Conservation (phyloP, 2,113 vertebrate genomes). For the Dinomys branickii region DNA sequence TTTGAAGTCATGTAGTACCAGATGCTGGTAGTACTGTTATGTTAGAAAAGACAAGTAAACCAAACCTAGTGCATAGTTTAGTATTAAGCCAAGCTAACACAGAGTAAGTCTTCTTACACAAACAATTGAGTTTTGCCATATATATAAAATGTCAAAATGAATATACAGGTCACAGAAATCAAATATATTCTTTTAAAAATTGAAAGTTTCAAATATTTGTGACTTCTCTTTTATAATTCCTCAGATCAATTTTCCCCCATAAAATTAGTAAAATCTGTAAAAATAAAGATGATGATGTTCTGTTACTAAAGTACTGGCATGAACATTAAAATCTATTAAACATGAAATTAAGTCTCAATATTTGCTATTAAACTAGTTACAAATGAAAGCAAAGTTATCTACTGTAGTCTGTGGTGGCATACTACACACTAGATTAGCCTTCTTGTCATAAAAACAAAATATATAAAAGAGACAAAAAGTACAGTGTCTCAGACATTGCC, state of each 20-base stretch:
- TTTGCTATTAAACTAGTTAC: background rate
- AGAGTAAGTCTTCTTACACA: background rate
- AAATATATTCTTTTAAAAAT: background rate
- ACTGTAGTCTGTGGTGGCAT: background rate
- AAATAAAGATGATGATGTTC: background rate
- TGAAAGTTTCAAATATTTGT: background rate
- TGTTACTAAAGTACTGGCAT: background rate
- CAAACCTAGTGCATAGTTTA: background rate
- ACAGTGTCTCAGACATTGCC: background rate
- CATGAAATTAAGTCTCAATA: slow-evolving; percentile 9
- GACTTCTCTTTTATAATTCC: background rate
- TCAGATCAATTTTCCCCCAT: background rate
- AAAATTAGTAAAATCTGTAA: background rate
- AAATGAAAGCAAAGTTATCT: background rate
- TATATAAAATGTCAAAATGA: background rate
- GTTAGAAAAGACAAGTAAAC: background rate
- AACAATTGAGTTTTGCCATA: background rate
- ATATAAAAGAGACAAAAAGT: background rate
- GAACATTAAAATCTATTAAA: background rate
- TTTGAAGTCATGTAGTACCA: background rate
- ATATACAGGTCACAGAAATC: background rate
- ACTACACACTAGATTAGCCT: background rate
- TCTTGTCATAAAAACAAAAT: background rate
- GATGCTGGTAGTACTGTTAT: background rate
- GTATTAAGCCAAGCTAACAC: background rate